Percentiles rank a stretch among this genome's conserved stretches.
These are phyloP conservation scores for Furcula furcula DNA, from an alignment of 2,888 invertebrate genomes.

Conservation along the genomic window DNA sequence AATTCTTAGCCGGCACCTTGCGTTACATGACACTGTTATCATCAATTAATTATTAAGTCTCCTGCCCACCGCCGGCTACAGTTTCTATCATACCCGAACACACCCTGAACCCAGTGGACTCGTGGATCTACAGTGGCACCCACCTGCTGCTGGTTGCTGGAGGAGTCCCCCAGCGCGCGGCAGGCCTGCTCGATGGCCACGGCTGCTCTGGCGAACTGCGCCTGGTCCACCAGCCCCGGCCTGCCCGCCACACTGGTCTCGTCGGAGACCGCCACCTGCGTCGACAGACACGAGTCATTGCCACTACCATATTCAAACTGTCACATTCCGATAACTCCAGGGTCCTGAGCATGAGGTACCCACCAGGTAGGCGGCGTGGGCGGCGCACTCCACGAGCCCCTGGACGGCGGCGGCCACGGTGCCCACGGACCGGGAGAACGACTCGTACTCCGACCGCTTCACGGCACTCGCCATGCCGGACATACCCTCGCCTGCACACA, in stretches of 20 bases:
- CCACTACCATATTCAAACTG: no score
- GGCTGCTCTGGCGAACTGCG: constrained; percentile 92
- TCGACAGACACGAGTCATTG: neutral
- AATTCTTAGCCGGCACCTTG: no score
- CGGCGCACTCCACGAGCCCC: constrained; percentile 95
- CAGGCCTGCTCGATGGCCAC: constrained; percentile 96
- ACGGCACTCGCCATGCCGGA: constrained; percentile 97
- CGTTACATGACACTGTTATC: no score
- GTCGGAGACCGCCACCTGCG: constrained; percentile 93
- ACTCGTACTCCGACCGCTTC: constrained; percentile 91
- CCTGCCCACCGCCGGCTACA: no score
- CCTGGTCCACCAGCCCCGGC: constrained; percentile 94
- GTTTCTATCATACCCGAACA: no score
- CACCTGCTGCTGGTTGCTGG: constrained; percentile 88
- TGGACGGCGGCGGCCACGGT: constrained; percentile 94
- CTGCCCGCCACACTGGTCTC: constrained; percentile 93
- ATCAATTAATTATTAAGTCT: no score
- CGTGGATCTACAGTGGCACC: neutral
- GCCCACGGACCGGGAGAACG: constrained; percentile 91
- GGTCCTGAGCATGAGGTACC: constrained; percentile 12
- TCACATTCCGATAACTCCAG: no score
- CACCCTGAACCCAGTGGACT: no score
- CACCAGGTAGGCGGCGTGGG: constrained; percentile 96
- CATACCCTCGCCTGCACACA: constrained; percentile 89
- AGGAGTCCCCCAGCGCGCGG: constrained; percentile 85